phyloP scores from a whole-genome alignment of 2,113 vertebrate species.

The Chloebia gouldiae region DNA sequence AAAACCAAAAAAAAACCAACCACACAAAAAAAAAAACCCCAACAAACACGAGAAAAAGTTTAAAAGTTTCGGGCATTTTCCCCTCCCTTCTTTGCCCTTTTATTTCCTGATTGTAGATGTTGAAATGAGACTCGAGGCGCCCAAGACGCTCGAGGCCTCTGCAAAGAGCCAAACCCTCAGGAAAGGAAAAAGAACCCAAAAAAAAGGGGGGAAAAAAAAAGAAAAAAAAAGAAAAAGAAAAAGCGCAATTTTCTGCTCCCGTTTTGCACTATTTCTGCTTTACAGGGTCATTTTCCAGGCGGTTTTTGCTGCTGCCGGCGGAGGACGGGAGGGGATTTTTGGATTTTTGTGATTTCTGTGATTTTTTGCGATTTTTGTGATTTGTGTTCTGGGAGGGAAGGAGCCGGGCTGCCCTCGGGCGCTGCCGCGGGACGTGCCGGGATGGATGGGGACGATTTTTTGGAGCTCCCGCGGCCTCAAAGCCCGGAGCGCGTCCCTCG shows the following conservation, averaged over 20 bases:
- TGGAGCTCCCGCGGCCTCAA: too few relatives aligned
- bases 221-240: background rate
- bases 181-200: background rate
- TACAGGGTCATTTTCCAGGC: background rate
- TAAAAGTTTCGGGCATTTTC: background rate
- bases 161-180: background rate
- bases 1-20: too few relatives aligned
- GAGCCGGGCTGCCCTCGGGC: background rate
- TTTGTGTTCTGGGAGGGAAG: background rate
- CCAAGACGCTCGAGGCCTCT: background rate
- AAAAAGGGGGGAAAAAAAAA: too few relatives aligned
- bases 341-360: background rate
- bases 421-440: background rate
- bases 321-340: background rate
- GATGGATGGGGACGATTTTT: background rate
- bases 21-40: background rate
- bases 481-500: background rate
- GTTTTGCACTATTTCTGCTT: slow-evolving; percentile 55
- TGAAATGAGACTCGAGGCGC: background rate
- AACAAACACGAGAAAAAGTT: too few relatives aligned
- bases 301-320: background rate
- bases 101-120: background rate
- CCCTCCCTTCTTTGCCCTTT: background rate
- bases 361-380: too few relatives aligned
- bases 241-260: background rate